These are phyloP conservation scores for Protobothrops mucrosquamatus DNA, from an alignment of 2,113 vertebrate species.

Conservation along the genomic window DNA sequence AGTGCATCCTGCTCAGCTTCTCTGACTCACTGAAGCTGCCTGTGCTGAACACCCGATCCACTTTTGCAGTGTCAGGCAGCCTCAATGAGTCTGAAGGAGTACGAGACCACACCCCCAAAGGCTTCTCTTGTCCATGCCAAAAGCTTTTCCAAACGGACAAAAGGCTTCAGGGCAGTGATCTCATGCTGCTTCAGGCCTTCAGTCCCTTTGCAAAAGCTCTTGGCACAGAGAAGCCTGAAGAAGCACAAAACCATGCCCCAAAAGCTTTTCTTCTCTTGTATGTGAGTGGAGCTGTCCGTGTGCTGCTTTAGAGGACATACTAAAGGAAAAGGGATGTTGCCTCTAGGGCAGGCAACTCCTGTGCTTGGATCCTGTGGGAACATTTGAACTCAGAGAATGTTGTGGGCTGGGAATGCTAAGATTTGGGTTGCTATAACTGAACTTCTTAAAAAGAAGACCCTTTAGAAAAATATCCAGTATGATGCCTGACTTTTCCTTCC, in stretches of 20 bases:
- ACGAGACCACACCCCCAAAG: neutral
- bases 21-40: neutral
- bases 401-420: neutral
- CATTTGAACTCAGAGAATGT: neutral
- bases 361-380: neutral
- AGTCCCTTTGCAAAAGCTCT: neutral
- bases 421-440: neutral
- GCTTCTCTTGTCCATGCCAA: neutral
- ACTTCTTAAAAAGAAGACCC: neutral
- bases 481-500: neutral
- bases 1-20: neutral
- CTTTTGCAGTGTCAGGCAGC: neutral
- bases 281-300: neutral
- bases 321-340: neutral
- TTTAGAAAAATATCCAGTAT: neutral
- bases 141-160: neutral
- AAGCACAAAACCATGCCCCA: neutral
- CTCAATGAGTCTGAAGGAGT: neutral
- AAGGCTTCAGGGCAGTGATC: neutral
- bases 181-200: neutral
- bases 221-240: neutral
- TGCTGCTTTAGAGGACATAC: neutral
- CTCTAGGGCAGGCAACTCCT: neutral
- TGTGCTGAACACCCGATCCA: too few species aligned
- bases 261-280: neutral